A percentile compares a stretch with the other conserved stretches of the same genome.
These are phyloP conservation scores for Xenentodon cancila DNA, from an alignment of 2,797 vertebrate species.

Conservation along the genomic window DNA sequence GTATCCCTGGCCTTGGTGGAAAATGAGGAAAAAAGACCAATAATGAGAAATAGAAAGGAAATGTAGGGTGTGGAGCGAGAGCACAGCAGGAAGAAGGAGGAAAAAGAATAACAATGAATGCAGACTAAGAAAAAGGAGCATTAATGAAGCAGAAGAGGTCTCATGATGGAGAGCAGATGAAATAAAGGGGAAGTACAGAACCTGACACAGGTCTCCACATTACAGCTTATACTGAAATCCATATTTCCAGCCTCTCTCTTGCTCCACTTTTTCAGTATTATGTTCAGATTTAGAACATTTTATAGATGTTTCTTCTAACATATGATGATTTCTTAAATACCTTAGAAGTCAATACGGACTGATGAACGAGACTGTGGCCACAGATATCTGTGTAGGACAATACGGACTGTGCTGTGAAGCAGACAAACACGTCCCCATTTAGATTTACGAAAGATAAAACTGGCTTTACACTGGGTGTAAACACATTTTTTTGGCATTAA, in stretches of 20 bases:
- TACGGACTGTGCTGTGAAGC: too few relatives aligned
- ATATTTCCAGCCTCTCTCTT: background rate
- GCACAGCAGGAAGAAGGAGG: constrained; percentile 29
- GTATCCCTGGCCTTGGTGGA: constrained; percentile 49
- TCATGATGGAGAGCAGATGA: constrained; percentile 20
- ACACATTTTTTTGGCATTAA: too few relatives aligned
- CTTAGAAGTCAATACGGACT: too few relatives aligned
- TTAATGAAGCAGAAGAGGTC: constrained; percentile 43
- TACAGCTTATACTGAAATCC: constrained; percentile 2
- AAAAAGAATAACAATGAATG: constrained; percentile 37
- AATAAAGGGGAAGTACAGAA: constrained; percentile 24
- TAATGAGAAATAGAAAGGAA: constrained; percentile 30
- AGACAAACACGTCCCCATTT: too few relatives aligned
- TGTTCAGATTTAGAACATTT: constrained; percentile 4
- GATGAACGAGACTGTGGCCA: too few relatives aligned
- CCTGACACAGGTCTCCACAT: constrained; percentile 14
- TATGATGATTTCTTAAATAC: too few relatives aligned
- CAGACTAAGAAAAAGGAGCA: constrained; percentile 33
- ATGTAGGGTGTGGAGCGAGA: constrained; percentile 21
- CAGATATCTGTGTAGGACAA: too few relatives aligned
- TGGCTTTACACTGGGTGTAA: too few relatives aligned
- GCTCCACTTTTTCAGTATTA: constrained; percentile 10
- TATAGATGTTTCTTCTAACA: constrained; percentile 12
- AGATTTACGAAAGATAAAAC: too few relatives aligned
- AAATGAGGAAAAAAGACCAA: constrained; percentile 37